Conservation (phyloP, 2,113 vertebrate species). For the Lonchura striata region DNA sequence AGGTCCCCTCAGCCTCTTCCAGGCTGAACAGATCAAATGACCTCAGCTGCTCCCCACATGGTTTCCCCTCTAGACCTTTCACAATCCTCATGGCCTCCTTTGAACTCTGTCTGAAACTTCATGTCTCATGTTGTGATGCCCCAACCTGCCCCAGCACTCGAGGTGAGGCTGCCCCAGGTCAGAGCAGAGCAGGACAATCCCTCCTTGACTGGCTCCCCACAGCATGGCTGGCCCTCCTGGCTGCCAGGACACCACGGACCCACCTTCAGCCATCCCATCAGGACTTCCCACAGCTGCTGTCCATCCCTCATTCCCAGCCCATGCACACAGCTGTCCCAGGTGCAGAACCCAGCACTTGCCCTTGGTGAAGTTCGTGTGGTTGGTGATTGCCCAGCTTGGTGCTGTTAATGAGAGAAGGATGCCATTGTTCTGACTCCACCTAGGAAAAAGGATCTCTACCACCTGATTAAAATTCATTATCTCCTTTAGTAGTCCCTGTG, state of each 20-base stretch:
- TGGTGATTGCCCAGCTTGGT: not conserved
- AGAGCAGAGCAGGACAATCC: not conserved
- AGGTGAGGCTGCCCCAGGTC: not conserved
- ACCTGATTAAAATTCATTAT: not conserved
- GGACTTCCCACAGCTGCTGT: not conserved
- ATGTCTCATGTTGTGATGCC: not conserved
- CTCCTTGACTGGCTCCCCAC: not conserved
- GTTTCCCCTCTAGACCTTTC: not conserved
- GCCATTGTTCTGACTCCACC: not conserved
- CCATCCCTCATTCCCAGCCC: not conserved
- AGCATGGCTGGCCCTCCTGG: not conserved
- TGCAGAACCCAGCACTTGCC: not conserved
- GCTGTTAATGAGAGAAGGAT: not conserved
- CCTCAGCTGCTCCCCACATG: not conserved
- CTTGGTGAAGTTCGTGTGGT: accelerated
- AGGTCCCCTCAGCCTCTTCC: not conserved
- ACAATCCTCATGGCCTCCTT: not conserved
- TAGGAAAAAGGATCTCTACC: not conserved
- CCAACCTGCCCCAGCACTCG: not conserved
- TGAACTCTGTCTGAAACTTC: not conserved
- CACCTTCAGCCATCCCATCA: accelerated
- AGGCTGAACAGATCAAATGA: not conserved
- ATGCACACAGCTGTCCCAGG: no score
- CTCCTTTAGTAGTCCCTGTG: not conserved
- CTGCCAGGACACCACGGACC: not conserved